Evolutionary conservation across 2,113 vertebrate genomes (phyloP).

Genomic region (Acrocephalus arundinaceus): DNA sequence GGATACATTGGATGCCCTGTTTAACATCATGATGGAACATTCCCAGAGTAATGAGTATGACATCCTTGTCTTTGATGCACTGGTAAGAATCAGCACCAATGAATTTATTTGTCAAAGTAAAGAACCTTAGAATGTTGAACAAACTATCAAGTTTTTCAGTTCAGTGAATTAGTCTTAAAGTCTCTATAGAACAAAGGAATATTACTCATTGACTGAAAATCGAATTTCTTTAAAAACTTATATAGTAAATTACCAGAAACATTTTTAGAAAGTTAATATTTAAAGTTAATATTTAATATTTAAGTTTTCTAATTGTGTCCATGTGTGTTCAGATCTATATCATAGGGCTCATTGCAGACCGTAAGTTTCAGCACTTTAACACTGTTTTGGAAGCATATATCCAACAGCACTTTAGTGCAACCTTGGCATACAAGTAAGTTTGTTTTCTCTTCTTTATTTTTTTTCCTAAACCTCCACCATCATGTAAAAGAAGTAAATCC

Average conservation of each 20-base stretch:
- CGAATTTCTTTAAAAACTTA: neutral
- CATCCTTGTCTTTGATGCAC: slow-evolving; percentile 96
- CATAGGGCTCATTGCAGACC: slow-evolving; percentile 94
- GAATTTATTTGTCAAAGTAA: neutral
- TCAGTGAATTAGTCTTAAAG: neutral
- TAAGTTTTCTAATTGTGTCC: neutral
- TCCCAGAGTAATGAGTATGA: slow-evolving; percentile 92
- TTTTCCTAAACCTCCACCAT: neutral
- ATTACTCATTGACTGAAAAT: neutral
- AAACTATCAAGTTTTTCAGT: neutral
- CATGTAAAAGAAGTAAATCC: neutral
- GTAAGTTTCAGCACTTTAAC: slow-evolving; percentile 98
- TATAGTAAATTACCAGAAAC: neutral
- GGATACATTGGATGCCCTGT: slow-evolving; percentile 93
- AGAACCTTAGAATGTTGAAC: neutral
- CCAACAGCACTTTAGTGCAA: slow-evolving; percentile 97
- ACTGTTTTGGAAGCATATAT: slow-evolving; percentile 96
- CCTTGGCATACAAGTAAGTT: slow-evolving; percentile 95
- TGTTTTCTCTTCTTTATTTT: neutral
- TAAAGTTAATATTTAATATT: neutral
- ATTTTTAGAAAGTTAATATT: neutral
- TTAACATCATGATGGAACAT: slow-evolving; percentile 99
- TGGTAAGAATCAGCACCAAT: slow-evolving; percentile 79
- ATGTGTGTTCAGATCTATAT: slow-evolving; percentile 88
- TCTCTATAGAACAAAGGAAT: neutral